Percentiles rank a stretch among this genome's conserved stretches.
Evolutionary conservation across 2,113 vertebrate species (phyloP).

Genomic region (Dunckerocampus dactyliophorus): DNA sequence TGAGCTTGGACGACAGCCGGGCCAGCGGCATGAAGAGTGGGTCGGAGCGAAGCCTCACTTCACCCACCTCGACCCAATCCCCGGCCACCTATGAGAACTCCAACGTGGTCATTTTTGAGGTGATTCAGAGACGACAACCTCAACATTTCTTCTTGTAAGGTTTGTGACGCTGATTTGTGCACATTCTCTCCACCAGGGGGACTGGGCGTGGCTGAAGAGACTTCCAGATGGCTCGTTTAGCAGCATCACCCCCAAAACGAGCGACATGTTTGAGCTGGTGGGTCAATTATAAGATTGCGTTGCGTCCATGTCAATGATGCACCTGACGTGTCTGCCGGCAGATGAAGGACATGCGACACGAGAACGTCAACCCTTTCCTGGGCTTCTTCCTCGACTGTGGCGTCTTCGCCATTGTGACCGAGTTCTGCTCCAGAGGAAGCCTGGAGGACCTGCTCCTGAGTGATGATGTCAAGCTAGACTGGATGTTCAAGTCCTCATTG

Average conservation of each 20-base stretch:
- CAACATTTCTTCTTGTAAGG: neutral
- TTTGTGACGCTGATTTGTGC: neutral
- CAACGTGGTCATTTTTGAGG: constrained; percentile 75
- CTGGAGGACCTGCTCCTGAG: constrained; percentile 75
- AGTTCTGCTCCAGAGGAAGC: constrained; percentile 77
- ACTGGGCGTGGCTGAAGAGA: constrained; percentile 79
- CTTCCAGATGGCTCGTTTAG: constrained; percentile 69
- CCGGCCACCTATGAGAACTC: constrained; percentile 78
- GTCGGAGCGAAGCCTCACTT: constrained; percentile 58
- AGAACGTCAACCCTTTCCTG: constrained; percentile 77
- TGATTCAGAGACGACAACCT: constrained; percentile 19
- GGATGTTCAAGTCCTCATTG: constrained; percentile 82
- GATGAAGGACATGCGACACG: constrained; percentile 80
- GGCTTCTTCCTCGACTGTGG: constrained; percentile 78
- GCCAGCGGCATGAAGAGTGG: constrained; percentile 52
- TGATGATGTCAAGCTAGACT: constrained; percentile 77
- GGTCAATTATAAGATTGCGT: neutral
- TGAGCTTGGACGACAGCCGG: constrained; percentile 70
- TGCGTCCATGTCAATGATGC: neutral
- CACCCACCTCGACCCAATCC: constrained; percentile 53
- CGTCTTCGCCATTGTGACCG: constrained; percentile 76
- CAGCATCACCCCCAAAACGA: constrained; percentile 67
- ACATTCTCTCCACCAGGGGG: constrained; percentile 61
- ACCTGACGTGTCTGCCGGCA: constrained; percentile 20
- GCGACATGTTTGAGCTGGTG: constrained; percentile 72